Base-by-base conservation (phyloP, 2,888 invertebrate genomes). In the Agapetus fuscipes region DNA sequence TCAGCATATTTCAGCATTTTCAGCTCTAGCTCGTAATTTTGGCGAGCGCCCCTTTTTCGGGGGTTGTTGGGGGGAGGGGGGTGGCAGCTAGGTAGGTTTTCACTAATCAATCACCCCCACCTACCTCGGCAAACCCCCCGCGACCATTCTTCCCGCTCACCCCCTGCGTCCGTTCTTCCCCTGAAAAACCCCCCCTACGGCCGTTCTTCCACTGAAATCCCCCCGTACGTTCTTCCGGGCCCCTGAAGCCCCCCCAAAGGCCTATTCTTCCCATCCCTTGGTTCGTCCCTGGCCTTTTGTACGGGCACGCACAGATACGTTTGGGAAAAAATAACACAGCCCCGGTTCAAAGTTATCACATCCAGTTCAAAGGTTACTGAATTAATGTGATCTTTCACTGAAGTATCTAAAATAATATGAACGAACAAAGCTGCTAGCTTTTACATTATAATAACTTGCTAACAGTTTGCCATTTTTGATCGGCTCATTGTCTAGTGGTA, bases 1-100 rank as follows among this genome's bases (percentile, higher is more conserved):
- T 30, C 40, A 40, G 43, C 46, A 40, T 46, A 46, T 46, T 46
- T 46, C 46, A 46, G 43, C 46, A 46, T 46, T 46, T 46, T 46
- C 39, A 39, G 42, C 37, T 17, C 34, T 13, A 27, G 32, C 24
- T 28, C 14, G 41, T 42, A 37, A 45, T 41, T 38, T 41, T 37
- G n/a, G 33, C 27, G 12, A n/a, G n/a, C n/a, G n/a, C n/a, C n/a
- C n/a, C 17, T 25, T 14, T 14, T 33, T 7, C 31, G 13, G 1
- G 24, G 35, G 30, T 17, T n/a, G 29, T 6, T 36, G 16, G 30
- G 26, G 17, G 43, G 30, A n/a, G 27, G 25, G 17, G 26, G 30
- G 25, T 11, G 40, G 34, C 13, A 17, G 24, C 20, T 37, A 33
- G 30, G 30, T 39, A 40, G 42, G 42, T 43, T 46, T 46, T 46